phyloP scores from a whole-genome alignment of 1,140 invertebrate species.

The Hypothenemus hampei region DNA sequence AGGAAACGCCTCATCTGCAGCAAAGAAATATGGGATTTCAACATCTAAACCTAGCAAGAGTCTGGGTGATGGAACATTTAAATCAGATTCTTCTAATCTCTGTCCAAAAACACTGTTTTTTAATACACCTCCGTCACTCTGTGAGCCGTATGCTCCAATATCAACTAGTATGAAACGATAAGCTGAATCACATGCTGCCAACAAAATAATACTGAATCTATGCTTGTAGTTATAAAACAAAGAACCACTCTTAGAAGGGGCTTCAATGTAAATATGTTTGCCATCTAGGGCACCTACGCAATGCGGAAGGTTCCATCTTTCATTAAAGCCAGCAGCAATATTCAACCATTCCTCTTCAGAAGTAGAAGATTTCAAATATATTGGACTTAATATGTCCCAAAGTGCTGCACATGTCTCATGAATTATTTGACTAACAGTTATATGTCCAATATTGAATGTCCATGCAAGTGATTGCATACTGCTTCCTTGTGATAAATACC shows the following conservation, averaged over 20 bases:
- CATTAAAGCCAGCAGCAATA: conserved; percentile 18
- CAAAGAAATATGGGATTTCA: conserved; percentile 19
- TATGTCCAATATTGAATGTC: conserved; percentile 13
- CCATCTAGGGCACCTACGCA: conserved; percentile 28
- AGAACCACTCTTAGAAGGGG: conserved; percentile 14
- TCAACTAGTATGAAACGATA: conserved; percentile 44
- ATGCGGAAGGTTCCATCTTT: conserved; percentile 28
- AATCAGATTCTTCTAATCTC: conserved; percentile 7
- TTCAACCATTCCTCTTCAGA: conserved; percentile 18
- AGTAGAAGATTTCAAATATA: conserved; percentile 6
- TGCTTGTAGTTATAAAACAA: conserved; percentile 44
- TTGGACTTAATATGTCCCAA: too few species aligned
- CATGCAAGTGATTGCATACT: conserved; percentile 13
- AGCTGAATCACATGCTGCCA: conserved; percentile 45
- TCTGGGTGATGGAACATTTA: conserved; percentile 8
- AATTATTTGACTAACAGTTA: conserved; percentile 21
- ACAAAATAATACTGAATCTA: conserved; percentile 44
- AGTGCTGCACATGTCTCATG: conserved; percentile 34
- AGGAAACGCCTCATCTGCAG: conserved; percentile 31
- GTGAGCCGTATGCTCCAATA: conserved; percentile 41
- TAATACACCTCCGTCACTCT: conserved; percentile 37
- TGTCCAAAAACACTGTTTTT: conserved; percentile 16
- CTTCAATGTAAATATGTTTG: conserved; percentile 27
- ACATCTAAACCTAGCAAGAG: neutral
- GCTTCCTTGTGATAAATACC: conserved; percentile 17